Evolutionary conservation across 2,113 vertebrate genomes (phyloP).

Genomic region (Sturnira hondurensis): DNA sequence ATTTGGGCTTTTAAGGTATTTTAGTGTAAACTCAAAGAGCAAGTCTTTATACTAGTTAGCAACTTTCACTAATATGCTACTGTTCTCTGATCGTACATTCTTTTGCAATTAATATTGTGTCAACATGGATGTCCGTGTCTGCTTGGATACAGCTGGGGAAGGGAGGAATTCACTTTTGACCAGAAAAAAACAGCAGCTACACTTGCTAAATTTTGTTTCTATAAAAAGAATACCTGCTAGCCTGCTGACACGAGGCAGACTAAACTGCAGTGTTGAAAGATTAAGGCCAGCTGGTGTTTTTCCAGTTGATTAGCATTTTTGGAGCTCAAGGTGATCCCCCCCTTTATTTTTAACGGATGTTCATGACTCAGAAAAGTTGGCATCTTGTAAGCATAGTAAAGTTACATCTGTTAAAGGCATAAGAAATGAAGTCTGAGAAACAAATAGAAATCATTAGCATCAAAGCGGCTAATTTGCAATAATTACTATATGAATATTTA

Average conservation of each 20-base stretch:
- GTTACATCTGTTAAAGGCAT: slow-evolving; percentile 8
- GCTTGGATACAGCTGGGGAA: not conserved
- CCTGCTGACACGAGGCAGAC: slow-evolving; percentile 38
- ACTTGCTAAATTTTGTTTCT: slow-evolving; percentile 66
- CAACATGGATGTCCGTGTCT: not conserved
- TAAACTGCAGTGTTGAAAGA: slow-evolving; percentile 42
- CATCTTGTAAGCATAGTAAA: slow-evolving; percentile 20
- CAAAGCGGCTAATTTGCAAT: slow-evolving; percentile 67
- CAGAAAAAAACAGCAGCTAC: slow-evolving; percentile 58
- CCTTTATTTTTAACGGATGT: slow-evolving; percentile 62
- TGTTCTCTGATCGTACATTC: not conserved
- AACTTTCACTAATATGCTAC: not conserved
- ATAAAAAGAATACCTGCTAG: slow-evolving; percentile 75
- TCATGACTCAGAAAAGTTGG: slow-evolving; percentile 53
- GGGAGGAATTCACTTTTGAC: slow-evolving; percentile 57
- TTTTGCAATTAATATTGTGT: not conserved
- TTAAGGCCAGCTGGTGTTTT: slow-evolving; percentile 74
- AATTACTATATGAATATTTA: slow-evolving; percentile 63
- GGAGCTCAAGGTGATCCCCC: slow-evolving; percentile 69
- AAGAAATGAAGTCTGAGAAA: slow-evolving; percentile 36
- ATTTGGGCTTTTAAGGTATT: not conserved
- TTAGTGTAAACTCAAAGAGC: not conserved
- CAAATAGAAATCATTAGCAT: slow-evolving; percentile 60
- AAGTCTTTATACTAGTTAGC: not conserved
- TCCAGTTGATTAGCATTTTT: slow-evolving; percentile 75